These are phyloP conservation scores for Psilanteris sp. DNA, from an alignment of 1,140 invertebrate species.

Conservation along the genomic window DNA sequence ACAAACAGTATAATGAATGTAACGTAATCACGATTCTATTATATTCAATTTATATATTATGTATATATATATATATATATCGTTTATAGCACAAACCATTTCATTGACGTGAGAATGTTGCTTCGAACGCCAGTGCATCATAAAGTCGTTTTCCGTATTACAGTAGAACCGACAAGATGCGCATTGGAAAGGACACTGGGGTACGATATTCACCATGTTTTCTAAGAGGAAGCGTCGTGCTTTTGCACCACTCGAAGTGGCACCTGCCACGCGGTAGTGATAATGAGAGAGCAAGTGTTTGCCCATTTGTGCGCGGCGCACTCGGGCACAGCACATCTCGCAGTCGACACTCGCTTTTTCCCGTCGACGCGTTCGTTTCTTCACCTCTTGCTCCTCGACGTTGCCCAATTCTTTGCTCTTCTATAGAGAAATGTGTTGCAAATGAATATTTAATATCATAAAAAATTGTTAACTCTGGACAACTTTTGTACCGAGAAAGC, in stretches of 20 bases:
- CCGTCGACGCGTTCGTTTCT: constrained; percentile 77
- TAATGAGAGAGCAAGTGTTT: constrained; percentile 92
- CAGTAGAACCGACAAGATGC: constrained; percentile 90
- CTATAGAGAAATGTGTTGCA: constrained; percentile 18
- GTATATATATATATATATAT: no score
- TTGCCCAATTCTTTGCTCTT: constrained; percentile 62
- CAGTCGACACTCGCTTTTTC: constrained; percentile 83
- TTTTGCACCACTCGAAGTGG: constrained; percentile 76
- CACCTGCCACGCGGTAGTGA: constrained; percentile 85
- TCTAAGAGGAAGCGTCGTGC: constrained; percentile 84
- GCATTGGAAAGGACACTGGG: constrained; percentile 91
- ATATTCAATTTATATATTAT: no score
- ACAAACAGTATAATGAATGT: no score
- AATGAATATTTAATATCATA: neutral
- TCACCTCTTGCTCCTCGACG: constrained; percentile 66
- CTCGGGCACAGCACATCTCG: constrained; percentile 85
- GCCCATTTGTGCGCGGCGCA: constrained; percentile 85
- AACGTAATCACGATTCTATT: no score
- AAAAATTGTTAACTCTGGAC: no score
- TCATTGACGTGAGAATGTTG: constrained; percentile 81
- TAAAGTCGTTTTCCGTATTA: constrained; percentile 86
- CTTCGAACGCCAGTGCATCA: constrained; percentile 86
- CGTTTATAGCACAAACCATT: no score
- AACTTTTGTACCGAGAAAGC: no score
- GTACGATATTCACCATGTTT: constrained; percentile 88